Evolutionary conservation across 2,888 invertebrate genomes (phyloP).

Genomic region (Thyatira batis): DNA sequence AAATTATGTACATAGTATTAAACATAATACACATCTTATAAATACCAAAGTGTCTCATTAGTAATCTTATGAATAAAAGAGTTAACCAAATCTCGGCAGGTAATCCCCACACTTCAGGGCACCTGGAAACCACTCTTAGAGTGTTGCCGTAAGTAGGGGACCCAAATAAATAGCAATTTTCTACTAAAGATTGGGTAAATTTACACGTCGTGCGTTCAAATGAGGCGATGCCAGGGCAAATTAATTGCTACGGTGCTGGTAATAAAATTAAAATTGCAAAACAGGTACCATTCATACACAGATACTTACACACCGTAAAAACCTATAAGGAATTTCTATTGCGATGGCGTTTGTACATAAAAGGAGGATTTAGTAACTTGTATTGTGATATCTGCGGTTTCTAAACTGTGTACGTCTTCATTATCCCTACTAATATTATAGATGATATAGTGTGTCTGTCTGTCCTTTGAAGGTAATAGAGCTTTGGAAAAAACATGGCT

Average conservation of each 20-base stretch:
- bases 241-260: background rate
- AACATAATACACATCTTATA: no score
- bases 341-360: background rate
- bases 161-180: slow-evolving; percentile 1
- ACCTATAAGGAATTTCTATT: background rate
- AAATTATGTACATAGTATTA: no score
- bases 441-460: no score
- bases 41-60: no score
- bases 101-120: background rate
- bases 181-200: slow-evolving; percentile 1
- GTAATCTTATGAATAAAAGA: no score
- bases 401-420: no score
- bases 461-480: no score
- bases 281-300: slow-evolving; percentile 4
- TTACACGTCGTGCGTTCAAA: background rate
- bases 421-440: no score
- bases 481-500: no score
- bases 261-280: slow-evolving; percentile 5
- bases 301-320: background rate
- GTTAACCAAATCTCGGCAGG: no score
- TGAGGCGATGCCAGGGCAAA: background rate
- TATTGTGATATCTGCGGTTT: background rate
- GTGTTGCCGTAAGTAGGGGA: background rate
- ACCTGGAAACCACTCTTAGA: background rate
- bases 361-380: background rate